phyloP scores from a whole-genome alignment of 2,113 vertebrate species.

The Crotalus helleri region DNA sequence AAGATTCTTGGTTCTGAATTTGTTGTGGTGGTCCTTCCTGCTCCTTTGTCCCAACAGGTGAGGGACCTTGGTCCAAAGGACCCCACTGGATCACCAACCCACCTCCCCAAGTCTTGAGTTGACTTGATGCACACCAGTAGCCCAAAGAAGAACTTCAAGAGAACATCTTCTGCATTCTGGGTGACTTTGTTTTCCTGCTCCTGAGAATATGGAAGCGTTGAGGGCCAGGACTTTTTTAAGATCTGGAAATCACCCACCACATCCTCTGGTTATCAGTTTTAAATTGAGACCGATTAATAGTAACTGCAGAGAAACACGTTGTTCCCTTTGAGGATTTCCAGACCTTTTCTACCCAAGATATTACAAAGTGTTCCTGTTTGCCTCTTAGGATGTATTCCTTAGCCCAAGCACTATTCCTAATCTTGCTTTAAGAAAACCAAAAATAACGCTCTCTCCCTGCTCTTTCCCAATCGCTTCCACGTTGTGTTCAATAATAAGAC shows the following conservation, averaged over 20 bases:
- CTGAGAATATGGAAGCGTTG: background rate
- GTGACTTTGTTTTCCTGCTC: background rate
- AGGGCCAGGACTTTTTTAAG: background rate
- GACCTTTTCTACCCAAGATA: background rate
- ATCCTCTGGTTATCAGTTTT: no score
- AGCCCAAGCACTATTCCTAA: no score
- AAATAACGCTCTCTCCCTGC: background rate
- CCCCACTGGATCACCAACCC: background rate
- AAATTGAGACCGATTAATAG: background rate
- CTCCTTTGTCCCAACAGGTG: background rate
- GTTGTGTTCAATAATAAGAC: background rate
- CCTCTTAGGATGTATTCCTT: background rate
- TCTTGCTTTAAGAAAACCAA: background rate
- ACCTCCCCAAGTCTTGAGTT: background rate
- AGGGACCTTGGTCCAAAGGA: background rate
- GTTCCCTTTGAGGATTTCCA: background rate
- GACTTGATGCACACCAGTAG: background rate
- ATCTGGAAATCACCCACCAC: background rate
- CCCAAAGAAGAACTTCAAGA: background rate
- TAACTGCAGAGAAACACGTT: background rate
- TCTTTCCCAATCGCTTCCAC: background rate
- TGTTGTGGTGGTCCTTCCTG: background rate
- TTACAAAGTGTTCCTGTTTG: background rate
- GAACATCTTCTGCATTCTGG: background rate
- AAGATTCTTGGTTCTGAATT: background rate